Evolutionary conservation across 2,113 vertebrate genomes (phyloP).

Genomic region (Galbula dea): DNA sequence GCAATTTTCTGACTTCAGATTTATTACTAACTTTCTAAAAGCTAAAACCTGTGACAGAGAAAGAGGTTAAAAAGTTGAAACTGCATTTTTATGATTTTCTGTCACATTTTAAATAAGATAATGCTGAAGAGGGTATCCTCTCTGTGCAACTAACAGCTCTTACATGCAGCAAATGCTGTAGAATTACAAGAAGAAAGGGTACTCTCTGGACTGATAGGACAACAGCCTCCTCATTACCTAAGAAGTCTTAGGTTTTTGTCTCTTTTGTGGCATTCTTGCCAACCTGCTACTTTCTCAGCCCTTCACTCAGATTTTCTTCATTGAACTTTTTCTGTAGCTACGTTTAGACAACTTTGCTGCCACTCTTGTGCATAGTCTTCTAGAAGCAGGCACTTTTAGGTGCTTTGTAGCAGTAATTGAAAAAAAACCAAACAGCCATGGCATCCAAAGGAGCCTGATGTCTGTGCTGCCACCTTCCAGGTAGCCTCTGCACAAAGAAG

Average conservation of each 20-base stretch:
- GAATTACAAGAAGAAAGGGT: not conserved
- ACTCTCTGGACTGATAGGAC: accelerated
- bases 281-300: not conserved
- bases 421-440: not conserved
- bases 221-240: accelerated
- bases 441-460: not conserved
- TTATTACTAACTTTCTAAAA: not conserved
- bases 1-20: not conserved
- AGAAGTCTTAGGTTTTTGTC: not conserved
- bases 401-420: not conserved
- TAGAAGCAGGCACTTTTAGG: not conserved
- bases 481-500: not conserved
- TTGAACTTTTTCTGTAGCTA: not conserved
- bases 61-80: not conserved
- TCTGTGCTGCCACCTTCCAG: not conserved
- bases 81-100: not conserved
- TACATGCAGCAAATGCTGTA: not conserved
- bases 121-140: no score
- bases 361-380: not conserved
- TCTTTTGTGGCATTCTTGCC: not conserved
- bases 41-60: not conserved
- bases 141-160: not conserved
- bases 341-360: not conserved
- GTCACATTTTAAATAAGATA: not conserved
- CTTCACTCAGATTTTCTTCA: not conserved